Base-by-base conservation (phyloP, 37 sponge, comb jelly and placozoan species). In the Ephydatia muelleri region DNA sequence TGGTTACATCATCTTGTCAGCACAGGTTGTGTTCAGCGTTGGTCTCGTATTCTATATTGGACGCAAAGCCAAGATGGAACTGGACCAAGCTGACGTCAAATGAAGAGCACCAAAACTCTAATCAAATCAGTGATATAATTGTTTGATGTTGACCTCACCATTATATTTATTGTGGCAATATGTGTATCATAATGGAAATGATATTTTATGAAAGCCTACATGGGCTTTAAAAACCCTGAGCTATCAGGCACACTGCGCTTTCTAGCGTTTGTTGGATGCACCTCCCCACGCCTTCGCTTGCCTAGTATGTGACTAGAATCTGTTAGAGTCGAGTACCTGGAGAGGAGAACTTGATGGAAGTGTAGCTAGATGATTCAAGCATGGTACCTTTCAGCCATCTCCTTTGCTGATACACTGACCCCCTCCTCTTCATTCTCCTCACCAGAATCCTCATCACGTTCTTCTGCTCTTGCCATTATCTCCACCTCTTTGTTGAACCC, bases 1-100 rank as follows among this genome's bases (percentile, higher is more conserved):
- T 75, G 90, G 96, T 49, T 96, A 96, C 84, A 80, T 98, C 37
- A 87, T 97, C 43, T 67, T 97, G 34, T 28, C 57, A 5, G 66
- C 72, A 16, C 98, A 97, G 78, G 38, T 89, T 3, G n/a, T 89
- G 11, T 25, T 91, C 73, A 89, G 89, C 69, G 82, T 85, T 22
- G 77, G 80, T 5, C 82, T 96, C 6, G 88, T 82, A 66, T 1
- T 92, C 23, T 96, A 96, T 39, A 70, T 96, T 9, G 79, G 94
- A 37, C 78, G 68, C 4, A 88, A 79, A 65, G 94, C 94, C 12
- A 67, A 75, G 29, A 79, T 64, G 14, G 91, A 93, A 82, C 84
- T 95, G 2, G 76, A 68, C n/a, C n/a, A 89, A 88, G 32, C 66
- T 90, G 38, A 79, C 82, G 2, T 30, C 57, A 14, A 57, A 57